Percentiles rank a stretch among this genome's conserved stretches.
Evolutionary conservation across 1,140 invertebrate species (phyloP).

Genomic region (Contarinia nasturtii): DNA sequence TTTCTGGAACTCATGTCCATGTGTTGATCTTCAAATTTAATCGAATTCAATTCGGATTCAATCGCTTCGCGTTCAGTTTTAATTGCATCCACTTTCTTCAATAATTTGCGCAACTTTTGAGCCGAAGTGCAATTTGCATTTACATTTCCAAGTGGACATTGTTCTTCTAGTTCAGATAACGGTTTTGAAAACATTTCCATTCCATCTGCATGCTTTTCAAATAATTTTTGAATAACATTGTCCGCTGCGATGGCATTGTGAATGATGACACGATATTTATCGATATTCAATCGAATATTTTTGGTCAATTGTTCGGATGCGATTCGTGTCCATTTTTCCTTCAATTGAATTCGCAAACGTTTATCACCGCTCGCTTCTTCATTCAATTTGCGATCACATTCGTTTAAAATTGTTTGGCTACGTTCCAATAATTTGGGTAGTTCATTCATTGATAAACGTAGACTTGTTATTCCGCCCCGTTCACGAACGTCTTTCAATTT

Average conservation of each 20-base stretch:
- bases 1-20: constrained; percentile 58
- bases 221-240: constrained; percentile 71
- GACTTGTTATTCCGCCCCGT: constrained; percentile 42
- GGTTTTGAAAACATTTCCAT: constrained; percentile 69
- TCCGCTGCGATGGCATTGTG: constrained; percentile 68
- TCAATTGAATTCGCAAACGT: constrained; percentile 75
- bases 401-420: constrained; percentile 90
- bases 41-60: constrained; percentile 70
- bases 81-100: constrained; percentile 73
- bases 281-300: constrained; percentile 65
- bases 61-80: constrained; percentile 79
- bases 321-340: constrained; percentile 77
- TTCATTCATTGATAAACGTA: constrained; percentile 48
- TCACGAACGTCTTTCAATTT: constrained; percentile 57
- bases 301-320: constrained; percentile 75
- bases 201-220: constrained; percentile 48
- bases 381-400: constrained; percentile 71
- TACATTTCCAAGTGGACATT: constrained; percentile 33
- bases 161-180: constrained; percentile 36
- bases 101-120: constrained; percentile 49
- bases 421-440: constrained; percentile 76
- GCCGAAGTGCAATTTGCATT: constrained; percentile 38
- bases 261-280: constrained; percentile 85
- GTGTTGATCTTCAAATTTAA: constrained; percentile 75
- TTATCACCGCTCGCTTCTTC: constrained; percentile 86